These are phyloP conservation scores for Liolophura sinensis DNA, from an alignment of 1,140 invertebrate genomes.

Conservation along the genomic window DNA sequence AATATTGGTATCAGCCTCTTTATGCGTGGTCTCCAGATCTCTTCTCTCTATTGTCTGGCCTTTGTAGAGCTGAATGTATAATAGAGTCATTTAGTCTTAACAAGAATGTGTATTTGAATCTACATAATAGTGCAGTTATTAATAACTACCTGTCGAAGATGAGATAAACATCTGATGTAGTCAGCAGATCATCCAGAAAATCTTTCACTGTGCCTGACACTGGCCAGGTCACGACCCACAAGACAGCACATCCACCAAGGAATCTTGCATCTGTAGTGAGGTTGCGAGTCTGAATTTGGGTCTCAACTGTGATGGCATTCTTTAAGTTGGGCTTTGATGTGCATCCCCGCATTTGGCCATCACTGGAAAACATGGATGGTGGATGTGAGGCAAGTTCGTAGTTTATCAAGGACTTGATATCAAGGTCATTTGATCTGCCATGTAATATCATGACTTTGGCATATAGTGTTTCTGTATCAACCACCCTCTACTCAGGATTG, in stretches of 20 bases:
- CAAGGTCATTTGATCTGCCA: constrained; percentile 1
- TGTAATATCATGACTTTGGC: constrained; percentile 9
- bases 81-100: not conserved
- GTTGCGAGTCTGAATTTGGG: not conserved
- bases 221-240: constrained; percentile 24
- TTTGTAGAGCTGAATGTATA: not conserved
- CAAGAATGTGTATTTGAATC: constrained; percentile 5
- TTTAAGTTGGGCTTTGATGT: constrained; percentile 16
- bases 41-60: constrained; percentile 9
- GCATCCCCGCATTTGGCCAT: constrained; percentile 8
- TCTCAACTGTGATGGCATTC: constrained; percentile 5
- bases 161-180: constrained; percentile 13
- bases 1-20: constrained; percentile 10
- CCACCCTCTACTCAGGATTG: not conserved
- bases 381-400: constrained; percentile 8
- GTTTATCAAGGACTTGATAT: constrained; percentile 4
- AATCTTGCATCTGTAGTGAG: constrained; percentile 1
- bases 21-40: not conserved
- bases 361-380: constrained; percentile 18
- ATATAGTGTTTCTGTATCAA: constrained; percentile 4
- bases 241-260: constrained; percentile 24
- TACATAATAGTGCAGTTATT: constrained; percentile 18
- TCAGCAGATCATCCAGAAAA: not conserved
- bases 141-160: constrained; percentile 15
- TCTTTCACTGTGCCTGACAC: constrained; percentile 5